These are phyloP conservation scores for Brachionus sp. DNA, from an alignment of 1,140 invertebrate genomes.

Conservation along the genomic window DNA sequence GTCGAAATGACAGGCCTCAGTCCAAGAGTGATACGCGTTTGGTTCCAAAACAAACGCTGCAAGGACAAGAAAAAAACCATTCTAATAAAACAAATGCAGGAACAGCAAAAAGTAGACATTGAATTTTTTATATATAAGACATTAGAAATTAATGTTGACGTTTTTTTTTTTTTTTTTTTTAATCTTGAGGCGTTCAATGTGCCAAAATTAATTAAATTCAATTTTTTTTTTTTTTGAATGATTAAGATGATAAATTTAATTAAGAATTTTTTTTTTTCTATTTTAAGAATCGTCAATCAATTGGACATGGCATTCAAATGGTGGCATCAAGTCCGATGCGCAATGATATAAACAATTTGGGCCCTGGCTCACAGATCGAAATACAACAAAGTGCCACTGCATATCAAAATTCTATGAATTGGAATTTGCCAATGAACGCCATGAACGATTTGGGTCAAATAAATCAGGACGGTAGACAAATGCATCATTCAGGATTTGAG, in stretches of 20 bases:
- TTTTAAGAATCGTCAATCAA: constrained; percentile 42
- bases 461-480: neutral
- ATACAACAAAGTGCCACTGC: constrained; percentile 37
- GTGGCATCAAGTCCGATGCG: constrained; percentile 26
- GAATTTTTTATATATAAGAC: neutral
- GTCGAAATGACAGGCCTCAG: constrained; percentile 96
- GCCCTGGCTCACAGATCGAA: constrained; percentile 19
- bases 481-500: neutral
- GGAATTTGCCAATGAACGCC: neutral
- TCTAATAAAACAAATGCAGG: constrained; percentile 92
- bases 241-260: neutral
- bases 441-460: neutral
- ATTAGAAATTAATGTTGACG: neutral
- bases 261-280: neutral
- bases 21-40: constrained; percentile 90
- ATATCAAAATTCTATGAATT: constrained; percentile 4
- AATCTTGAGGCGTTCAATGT: neutral
- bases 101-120: constrained; percentile 75
- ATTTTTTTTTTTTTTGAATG: neutral
- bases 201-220: neutral
- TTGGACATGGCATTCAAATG: constrained; percentile 43
- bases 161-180: neutral
- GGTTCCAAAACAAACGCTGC: constrained; percentile 98
- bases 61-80: constrained; percentile 98
- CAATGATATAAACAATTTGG: constrained; percentile 41